These are phyloP conservation scores for Siniperca knerii DNA, from an alignment of 2,113 vertebrate species.

Conservation along the genomic window DNA sequence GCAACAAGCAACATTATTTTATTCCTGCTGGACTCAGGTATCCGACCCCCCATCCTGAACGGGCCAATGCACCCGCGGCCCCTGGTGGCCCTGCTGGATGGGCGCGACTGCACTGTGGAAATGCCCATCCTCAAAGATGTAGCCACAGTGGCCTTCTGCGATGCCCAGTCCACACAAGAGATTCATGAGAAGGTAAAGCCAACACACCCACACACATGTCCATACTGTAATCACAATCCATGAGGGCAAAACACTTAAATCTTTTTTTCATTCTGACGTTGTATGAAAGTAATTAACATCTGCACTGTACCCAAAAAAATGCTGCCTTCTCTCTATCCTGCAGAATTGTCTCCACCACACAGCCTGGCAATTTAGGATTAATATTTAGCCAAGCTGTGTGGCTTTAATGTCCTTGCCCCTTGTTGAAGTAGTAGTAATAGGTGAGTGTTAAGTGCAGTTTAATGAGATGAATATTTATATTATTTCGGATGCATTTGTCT, in stretches of 20 bases:
- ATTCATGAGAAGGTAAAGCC: conserved; percentile 91
- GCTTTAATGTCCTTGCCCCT: not conserved
- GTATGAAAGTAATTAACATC: not conserved
- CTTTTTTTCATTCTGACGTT: not conserved
- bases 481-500: not conserved
- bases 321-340: not conserved
- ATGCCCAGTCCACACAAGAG: conserved; percentile 94
- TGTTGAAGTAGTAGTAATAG: not conserved
- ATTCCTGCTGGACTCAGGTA: conserved; percentile 79
- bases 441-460: not conserved
- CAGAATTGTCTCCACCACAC: not conserved
- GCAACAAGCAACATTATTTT: conserved; percentile 14
- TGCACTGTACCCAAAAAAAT: not conserved
- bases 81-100: conserved; percentile 91
- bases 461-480: not conserved
- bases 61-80: conserved; percentile 93
- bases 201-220: not conserved
- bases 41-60: conserved; percentile 92
- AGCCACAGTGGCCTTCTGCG: conserved; percentile 93
- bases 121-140: conserved; percentile 95
- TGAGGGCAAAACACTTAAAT: not conserved
- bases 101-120: conserved; percentile 93
- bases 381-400: not conserved
- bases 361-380: too few species aligned
- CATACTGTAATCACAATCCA: not conserved